These are phyloP conservation scores for Drosophila melanocephala DNA, from an alignment of 2,888 invertebrate species.

Conservation along the genomic window DNA sequence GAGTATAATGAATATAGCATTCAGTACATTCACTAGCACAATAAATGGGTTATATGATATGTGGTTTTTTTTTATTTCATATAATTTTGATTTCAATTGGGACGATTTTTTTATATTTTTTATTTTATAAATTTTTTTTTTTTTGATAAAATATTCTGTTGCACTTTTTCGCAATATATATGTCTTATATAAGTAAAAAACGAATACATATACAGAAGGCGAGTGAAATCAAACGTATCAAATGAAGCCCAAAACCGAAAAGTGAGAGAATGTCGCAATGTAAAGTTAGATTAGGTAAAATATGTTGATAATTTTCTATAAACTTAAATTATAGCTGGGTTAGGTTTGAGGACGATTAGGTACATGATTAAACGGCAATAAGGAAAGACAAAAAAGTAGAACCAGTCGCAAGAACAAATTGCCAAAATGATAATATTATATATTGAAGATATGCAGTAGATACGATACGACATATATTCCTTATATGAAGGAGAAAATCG, in stretches of 20 bases:
- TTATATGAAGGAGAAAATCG: conserved; percentile 17
- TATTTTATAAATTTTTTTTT: not conserved
- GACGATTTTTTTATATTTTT: conserved; percentile 37
- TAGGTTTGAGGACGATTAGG: conserved; percentile 12
- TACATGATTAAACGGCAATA: conserved; percentile 9
- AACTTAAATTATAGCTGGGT: conserved; percentile 10
- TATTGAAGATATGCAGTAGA: conserved; percentile 17
- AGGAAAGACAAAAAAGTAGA: not conserved
- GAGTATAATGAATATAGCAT: conserved; percentile 85
- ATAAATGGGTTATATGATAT: conserved; percentile 81
- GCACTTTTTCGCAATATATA: conserved; percentile 42
- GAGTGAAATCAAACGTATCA: conserved; percentile 43
- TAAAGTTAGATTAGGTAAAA: conserved; percentile 23
- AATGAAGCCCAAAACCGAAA: conserved; percentile 36
- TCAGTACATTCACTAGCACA: conserved; percentile 86
- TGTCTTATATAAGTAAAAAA: conserved; percentile 42
- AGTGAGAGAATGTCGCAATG: conserved; percentile 31
- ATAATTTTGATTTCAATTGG: conserved; percentile 42
- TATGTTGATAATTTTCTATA: conserved; percentile 18
- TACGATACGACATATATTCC: conserved; percentile 19
- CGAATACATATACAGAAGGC: conserved; percentile 50
- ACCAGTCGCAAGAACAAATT: conserved; percentile 17
- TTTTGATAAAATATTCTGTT: conserved; percentile 48
- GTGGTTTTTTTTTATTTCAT: conserved; percentile 53
- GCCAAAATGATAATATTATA: conserved; percentile 21